Evolutionary conservation across 2,888 invertebrate species (phyloP).

Genomic region (Chrysodeixis includens): DNA sequence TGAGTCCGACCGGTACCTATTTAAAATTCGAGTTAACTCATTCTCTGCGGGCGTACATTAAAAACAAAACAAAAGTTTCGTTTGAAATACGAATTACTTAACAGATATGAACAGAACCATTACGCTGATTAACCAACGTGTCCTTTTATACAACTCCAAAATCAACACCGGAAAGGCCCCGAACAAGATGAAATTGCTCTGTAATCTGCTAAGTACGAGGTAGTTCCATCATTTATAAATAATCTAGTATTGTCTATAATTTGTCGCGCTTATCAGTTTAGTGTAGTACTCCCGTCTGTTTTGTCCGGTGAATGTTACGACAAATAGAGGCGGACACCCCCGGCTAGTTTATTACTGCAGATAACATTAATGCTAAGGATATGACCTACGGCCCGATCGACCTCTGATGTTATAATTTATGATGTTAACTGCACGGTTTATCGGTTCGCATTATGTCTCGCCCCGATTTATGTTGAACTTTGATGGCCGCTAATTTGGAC

Average conservation of each 20-base stretch:
- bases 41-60: slow-evolving; percentile 43
- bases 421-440: slow-evolving; percentile 66
- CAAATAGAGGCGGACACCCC: slow-evolving; percentile 65
- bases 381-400: slow-evolving; percentile 68
- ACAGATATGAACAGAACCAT: slow-evolving; percentile 27
- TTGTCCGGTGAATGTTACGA: slow-evolving; percentile 63
- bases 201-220: neutral
- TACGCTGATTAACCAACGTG: slow-evolving; percentile 32
- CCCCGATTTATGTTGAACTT: slow-evolving; percentile 61
- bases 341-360: slow-evolving; percentile 71
- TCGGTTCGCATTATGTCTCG: slow-evolving; percentile 66
- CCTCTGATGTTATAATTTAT: slow-evolving; percentile 69
- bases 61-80: slow-evolving; percentile 47
- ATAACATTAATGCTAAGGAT: slow-evolving; percentile 76
- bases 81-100: slow-evolving; percentile 38
- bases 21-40: slow-evolving; percentile 50
- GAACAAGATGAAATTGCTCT: neutral
- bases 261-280: slow-evolving; percentile 34
- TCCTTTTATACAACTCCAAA: slow-evolving; percentile 14
- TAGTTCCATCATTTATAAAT: slow-evolving; percentile 27
- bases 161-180: neutral
- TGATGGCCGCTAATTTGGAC: slow-evolving; percentile 55
- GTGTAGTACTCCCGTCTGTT: slow-evolving; percentile 47
- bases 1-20: slow-evolving; percentile 31
- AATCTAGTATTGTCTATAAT: slow-evolving; percentile 34